Evolutionary conservation across 2,113 vertebrate genomes (phyloP), one percentile per base, ranked within the genome.

Genomic region (Penelope pileata): DNA sequence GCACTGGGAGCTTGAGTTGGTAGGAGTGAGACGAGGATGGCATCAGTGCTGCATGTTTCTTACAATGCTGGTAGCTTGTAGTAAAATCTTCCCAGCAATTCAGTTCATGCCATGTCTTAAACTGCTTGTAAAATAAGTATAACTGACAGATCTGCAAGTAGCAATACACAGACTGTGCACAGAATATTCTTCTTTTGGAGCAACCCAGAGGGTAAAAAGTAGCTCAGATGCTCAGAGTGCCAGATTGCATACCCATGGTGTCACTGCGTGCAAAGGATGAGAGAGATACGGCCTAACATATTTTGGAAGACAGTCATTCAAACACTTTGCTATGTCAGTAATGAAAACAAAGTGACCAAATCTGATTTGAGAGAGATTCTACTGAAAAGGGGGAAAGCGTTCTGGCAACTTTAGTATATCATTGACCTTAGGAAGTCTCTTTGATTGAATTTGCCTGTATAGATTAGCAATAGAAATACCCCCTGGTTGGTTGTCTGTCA

Each of bases 91-190:
- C 36, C 36, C 84, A 81, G 60, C 74, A 43, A 27, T 83, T 92
- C 67, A 4, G 48, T 76, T 95, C 53, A 7, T 1, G 4, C 93
- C 47, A 21, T 38, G 47, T 73, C 83, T 88, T 83, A 50, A 92
- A 76, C 72, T 69, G 86, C 91, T 69, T 43, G 81, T 93, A 93
- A 93, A 93, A 92, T 82, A 79, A 77, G 88, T 91, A 45, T 19
- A 64, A 16, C 66, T 72, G 94, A 79, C 79, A 64, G 91, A 83
- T 72, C 78, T 21, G 50, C 17, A 54, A 32, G 34, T n/a, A 92
- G 69, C 91, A 73, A 8, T 10, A 45, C 64, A 7, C 59, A 2
- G 29, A 43, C 45, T 95, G 48, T 36, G 69, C 83, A 62, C 50
- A 17, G 75, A 81, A n/a, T 69, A 69, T 54, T 63, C 83, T 62